Percentiles rank a stretch among this genome's conserved stretches.
Evolutionary conservation across 2,888 invertebrate species (phyloP).

Genomic region (Portevinia maculata): DNA sequence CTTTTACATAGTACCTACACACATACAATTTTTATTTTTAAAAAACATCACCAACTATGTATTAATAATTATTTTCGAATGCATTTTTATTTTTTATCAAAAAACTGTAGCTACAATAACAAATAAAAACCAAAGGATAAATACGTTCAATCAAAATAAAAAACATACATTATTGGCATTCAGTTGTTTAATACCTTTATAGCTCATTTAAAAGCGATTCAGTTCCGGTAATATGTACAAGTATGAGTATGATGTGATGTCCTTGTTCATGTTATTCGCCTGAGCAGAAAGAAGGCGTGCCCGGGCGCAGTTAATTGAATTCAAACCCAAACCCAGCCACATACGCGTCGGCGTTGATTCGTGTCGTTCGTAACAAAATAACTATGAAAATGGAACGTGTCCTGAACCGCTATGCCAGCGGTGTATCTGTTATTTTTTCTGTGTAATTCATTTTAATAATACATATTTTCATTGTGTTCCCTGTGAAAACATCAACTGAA

Average conservation of each 20-base stretch:
- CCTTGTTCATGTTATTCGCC: conserved; percentile 10
- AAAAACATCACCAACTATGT: conserved; percentile 2
- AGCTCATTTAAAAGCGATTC: conserved; percentile 44
- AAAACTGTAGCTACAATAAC: conserved; percentile 1
- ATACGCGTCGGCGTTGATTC: not conserved
- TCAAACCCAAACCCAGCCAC: not conserved
- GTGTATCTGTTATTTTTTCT: conserved; percentile 26
- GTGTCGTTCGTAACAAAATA: conserved; percentile 25
- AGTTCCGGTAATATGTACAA: conserved; percentile 23
- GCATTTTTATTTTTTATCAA: conserved; percentile 13
- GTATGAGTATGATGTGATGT: conserved; percentile 12
- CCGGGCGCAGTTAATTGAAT: conserved; percentile 13
- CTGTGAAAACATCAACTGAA: conserved; percentile 57
- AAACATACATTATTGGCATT: conserved; percentile 34
- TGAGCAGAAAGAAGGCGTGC: not conserved
- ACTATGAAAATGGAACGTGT: conserved; percentile 36
- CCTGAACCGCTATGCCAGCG: conserved; percentile 29
- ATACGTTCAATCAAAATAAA: conserved; percentile 5
- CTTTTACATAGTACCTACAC: not conserved
- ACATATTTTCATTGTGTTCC: conserved; percentile 61
- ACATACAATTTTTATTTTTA: not conserved
- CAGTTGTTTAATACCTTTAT: conserved; percentile 23
- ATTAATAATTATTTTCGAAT: conserved; percentile 27
- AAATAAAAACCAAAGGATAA: conserved; percentile 1
- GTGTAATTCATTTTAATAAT: conserved; percentile 62